These are phyloP conservation scores for Tenthredo notha DNA, from an alignment of 2,888 invertebrate species.

Conservation along the genomic window DNA sequence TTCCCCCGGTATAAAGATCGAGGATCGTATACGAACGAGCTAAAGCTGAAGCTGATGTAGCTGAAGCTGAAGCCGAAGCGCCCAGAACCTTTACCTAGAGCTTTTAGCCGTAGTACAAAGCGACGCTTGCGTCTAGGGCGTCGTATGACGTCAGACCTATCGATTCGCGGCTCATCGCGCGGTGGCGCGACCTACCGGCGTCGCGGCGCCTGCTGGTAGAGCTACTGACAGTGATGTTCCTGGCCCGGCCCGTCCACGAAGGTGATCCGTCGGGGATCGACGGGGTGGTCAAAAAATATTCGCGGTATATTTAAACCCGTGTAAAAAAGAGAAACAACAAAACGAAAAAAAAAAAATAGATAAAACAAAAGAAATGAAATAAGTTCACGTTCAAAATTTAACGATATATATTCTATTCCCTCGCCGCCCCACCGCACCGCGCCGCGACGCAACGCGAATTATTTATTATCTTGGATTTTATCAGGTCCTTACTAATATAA, in stretches of 20 bases:
- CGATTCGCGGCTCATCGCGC: constrained; percentile 53
- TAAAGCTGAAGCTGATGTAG: neutral
- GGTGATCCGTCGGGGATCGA: constrained; percentile 49
- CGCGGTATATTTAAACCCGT: neutral
- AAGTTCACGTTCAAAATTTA: neutral
- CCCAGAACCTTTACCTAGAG: constrained; percentile 25
- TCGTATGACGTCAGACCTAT: constrained; percentile 54
- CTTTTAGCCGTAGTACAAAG: constrained; percentile 11
- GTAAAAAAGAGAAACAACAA: neutral
- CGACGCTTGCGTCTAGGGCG: constrained; percentile 50
- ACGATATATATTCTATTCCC: neutral
- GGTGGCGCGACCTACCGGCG: constrained; percentile 73
- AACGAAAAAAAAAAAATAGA: neutral
- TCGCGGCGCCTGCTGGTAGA: constrained; percentile 61
- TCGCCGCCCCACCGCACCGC: neutral
- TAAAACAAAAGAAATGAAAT: neutral
- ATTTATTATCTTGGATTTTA: neutral
- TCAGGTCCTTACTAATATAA: neutral
- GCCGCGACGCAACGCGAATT: neutral
- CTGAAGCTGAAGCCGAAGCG: neutral
- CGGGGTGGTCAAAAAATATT: constrained; percentile 42
- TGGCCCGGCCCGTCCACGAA: constrained; percentile 52
- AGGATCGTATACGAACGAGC: neutral
- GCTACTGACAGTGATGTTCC: constrained; percentile 55
- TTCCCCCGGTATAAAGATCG: neutral